A percentile compares a stretch with the other conserved stretches of the same genome.
phyloP scores from a whole-genome alignment of 2,888 invertebrate species.

The Drosophila testacea region DNA sequence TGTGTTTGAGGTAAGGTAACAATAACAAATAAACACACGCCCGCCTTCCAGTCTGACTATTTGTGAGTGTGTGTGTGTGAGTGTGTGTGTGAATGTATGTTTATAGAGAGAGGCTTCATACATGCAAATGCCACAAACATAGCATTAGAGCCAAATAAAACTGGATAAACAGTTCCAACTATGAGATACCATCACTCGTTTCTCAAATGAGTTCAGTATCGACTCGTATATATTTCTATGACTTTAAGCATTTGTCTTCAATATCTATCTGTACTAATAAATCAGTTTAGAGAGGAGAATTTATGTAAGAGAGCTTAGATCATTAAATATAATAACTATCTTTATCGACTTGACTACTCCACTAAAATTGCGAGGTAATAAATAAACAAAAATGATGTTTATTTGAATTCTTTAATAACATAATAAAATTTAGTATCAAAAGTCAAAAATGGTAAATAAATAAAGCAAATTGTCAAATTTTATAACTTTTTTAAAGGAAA shows the following conservation, averaged over 20 bases:
- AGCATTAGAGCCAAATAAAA: conserved; percentile 17
- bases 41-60: conserved; percentile 6
- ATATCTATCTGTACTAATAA: not conserved
- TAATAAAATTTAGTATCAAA: not conserved
- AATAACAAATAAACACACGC: conserved; percentile 75
- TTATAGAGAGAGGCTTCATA: conserved; percentile 28
- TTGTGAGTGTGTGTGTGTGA: conserved; percentile 8
- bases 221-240: too few relatives aligned
- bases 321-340: too few relatives aligned
- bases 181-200: conserved; percentile 32
- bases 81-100: conserved; percentile 10
- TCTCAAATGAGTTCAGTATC: not conserved
- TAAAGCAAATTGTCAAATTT: too few relatives aligned
- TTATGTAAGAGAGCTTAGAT: too few relatives aligned
- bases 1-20: conserved; percentile 78
- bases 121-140: conserved; percentile 48
- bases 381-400: not conserved
- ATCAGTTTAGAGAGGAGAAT: not conserved
- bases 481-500: too few relatives aligned
- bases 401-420: not conserved
- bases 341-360: too few relatives aligned
- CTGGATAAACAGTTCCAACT: conserved; percentile 26
- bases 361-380: too few relatives aligned
- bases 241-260: too few relatives aligned
- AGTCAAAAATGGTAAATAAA: not conserved